These are phyloP conservation scores for Latrodectus elegans DNA, from an alignment of 2,888 invertebrate species.

Conservation along the genomic window DNA sequence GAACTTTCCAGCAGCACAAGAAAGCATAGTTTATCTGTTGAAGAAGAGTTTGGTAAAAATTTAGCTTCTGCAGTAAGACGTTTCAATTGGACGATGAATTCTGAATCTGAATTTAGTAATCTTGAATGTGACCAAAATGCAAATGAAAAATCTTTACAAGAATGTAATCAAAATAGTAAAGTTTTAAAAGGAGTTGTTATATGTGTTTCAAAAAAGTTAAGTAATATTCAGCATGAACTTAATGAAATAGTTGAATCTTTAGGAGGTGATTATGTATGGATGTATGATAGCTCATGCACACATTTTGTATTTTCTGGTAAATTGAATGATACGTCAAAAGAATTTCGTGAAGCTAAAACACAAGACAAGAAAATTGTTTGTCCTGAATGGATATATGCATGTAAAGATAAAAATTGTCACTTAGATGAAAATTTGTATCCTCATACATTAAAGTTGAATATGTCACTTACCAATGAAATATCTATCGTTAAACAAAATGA, in stretches of 20 bases:
- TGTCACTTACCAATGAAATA: slow-evolving; percentile 73
- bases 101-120: slow-evolving; percentile 73
- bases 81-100: slow-evolving; percentile 46
- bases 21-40: slow-evolving; percentile 46
- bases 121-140: slow-evolving; percentile 20
- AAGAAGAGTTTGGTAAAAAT: slow-evolving; percentile 62
- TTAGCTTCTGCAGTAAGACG: slow-evolving; percentile 49
- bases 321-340: slow-evolving; percentile 75
- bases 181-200: slow-evolving; percentile 75
- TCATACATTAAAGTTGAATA: slow-evolving; percentile 75
- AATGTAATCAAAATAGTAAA: not conserved
- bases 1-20: slow-evolving; percentile 3
- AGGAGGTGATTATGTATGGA: slow-evolving; percentile 76
- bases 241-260: slow-evolving; percentile 74
- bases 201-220: slow-evolving; percentile 75
- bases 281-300: slow-evolving; percentile 75
- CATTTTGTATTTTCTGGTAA: slow-evolving; percentile 76
- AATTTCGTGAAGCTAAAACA: slow-evolving; percentile 74
- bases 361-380: slow-evolving; percentile 75
- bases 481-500: slow-evolving; percentile 34
- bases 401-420: slow-evolving; percentile 73
- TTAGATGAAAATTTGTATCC: slow-evolving; percentile 76
- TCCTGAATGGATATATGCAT: slow-evolving; percentile 75
- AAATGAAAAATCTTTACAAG: not conserved
- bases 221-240: slow-evolving; percentile 74